These are phyloP conservation scores for Orcinus orca DNA, from an alignment of 2,113 vertebrate genomes.

Conservation along the genomic window DNA sequence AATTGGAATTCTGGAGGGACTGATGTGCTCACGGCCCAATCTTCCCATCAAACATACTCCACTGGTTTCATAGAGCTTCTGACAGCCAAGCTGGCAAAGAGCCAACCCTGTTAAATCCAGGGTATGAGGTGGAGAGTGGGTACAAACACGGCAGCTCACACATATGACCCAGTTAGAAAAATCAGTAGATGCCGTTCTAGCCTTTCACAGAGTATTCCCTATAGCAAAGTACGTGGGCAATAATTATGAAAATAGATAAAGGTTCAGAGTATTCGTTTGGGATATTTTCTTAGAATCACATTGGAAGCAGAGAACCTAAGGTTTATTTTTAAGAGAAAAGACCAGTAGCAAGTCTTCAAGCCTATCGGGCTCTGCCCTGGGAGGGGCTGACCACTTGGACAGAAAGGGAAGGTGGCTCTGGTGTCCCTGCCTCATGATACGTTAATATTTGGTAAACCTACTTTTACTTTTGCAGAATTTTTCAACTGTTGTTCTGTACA, in stretches of 20 bases:
- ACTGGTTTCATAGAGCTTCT: not conserved
- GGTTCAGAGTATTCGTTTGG: not conserved
- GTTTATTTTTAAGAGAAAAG: not conserved
- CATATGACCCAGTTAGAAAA: not conserved
- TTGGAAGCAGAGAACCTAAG: not conserved
- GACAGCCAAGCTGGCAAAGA: not conserved
- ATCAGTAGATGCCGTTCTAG: not conserved
- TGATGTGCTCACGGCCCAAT: not conserved
- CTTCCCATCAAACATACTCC: not conserved
- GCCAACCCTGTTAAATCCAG: not conserved
- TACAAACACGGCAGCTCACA: not conserved
- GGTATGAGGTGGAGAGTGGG: not conserved
- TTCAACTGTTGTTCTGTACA: not conserved
- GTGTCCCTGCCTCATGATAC: not conserved
- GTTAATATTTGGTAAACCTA: not conserved
- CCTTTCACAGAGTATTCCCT: not conserved
- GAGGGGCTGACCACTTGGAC: not conserved
- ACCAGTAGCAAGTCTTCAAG: not conserved
- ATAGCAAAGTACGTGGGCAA: not conserved
- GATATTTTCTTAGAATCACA: not conserved
- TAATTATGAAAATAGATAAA: not conserved
- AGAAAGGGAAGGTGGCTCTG: not conserved
- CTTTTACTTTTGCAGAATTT: not conserved
- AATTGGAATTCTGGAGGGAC: constrained; percentile 17
- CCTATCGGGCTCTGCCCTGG: rapidly evolving